phyloP scores from a whole-genome alignment of 2,888 invertebrate genomes.

The Limenitis arthemis region DNA sequence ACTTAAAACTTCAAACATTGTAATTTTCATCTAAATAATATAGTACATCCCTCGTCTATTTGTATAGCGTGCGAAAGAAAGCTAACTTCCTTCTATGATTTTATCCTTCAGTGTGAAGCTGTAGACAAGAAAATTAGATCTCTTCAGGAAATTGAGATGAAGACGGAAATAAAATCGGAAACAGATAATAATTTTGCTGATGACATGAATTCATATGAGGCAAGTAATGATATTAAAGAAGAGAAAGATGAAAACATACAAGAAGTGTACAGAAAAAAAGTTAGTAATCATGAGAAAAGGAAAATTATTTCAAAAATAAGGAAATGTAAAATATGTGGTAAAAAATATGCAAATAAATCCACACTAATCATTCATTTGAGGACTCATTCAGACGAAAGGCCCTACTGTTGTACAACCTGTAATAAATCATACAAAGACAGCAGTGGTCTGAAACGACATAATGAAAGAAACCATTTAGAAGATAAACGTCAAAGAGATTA shows the following conservation, averaged over 20 bases:
- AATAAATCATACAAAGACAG: conserved; percentile 47
- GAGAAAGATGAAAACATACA: background rate
- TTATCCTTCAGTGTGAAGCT: conserved; percentile 45
- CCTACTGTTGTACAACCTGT: conserved; percentile 42
- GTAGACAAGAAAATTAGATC: conserved; percentile 40
- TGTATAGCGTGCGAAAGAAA: conserved; percentile 41
- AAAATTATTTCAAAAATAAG: conserved; percentile 4
- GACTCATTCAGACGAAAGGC: conserved; percentile 45
- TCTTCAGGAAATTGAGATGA: conserved; percentile 23
- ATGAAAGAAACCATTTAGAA: conserved; percentile 39
- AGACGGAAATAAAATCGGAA: conserved; percentile 40
- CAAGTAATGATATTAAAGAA: conserved; percentile 4
- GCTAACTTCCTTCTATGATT: conserved; percentile 38
- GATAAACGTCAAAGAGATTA: conserved; percentile 39
- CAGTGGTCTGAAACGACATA: conserved; percentile 45
- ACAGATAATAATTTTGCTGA: conserved; percentile 21
- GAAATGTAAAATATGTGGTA: conserved; percentile 41
- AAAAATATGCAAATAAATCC: conserved; percentile 39
- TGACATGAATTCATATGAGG: conserved; percentile 17
- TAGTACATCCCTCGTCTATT: conserved; percentile 39
- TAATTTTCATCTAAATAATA: too few species aligned
- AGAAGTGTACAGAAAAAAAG: background rate
- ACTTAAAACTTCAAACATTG: too few species aligned
- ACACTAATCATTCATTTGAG: conserved; percentile 42
- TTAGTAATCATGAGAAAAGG: conserved; percentile 8